These are phyloP conservation scores for Horisme vitalbata DNA, from an alignment of 2,888 invertebrate genomes.

Conservation along the genomic window DNA sequence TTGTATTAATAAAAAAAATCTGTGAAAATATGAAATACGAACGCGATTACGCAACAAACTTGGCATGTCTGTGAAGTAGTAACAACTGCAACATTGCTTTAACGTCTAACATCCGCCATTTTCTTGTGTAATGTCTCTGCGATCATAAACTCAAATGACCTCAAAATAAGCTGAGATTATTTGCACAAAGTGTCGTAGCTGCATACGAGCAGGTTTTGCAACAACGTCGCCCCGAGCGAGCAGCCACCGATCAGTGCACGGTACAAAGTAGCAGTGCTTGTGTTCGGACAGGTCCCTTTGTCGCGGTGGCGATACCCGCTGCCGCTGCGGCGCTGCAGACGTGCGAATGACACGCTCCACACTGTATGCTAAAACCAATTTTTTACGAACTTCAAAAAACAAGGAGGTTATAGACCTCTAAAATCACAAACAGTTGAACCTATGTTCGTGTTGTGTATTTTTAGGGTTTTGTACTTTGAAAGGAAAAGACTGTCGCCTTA, in stretches of 20 bases:
- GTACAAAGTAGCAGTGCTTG: conserved; percentile 16
- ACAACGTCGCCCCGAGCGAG: background rate
- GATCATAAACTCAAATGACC: conserved; percentile 17
- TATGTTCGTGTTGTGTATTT: no score
- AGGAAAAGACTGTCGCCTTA: no score
- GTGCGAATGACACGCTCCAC: conserved; percentile 14
- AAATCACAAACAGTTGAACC: no score
- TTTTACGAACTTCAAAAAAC: no score
- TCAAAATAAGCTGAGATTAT: background rate
- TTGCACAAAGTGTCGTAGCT: background rate
- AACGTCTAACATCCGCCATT: conserved; percentile 1
- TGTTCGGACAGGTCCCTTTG: conserved; percentile 2
- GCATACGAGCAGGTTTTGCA: background rate
- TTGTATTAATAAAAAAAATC: no score
- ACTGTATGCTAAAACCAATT: no score
- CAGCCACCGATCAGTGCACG: background rate
- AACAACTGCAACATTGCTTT: conserved; percentile 10
- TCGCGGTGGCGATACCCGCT: background rate
- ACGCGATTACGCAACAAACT: no score
- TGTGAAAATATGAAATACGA: no score
- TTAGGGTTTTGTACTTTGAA: no score
- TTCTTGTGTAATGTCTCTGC: conserved; percentile 11
- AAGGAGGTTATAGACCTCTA: no score
- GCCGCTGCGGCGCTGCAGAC: background rate
- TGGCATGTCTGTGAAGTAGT: background rate